A percentile compares a stretch with the other conserved stretches of the same genome.
Conservation (phyloP, 2,113 vertebrate species). For the Rissa tridactyla region DNA sequence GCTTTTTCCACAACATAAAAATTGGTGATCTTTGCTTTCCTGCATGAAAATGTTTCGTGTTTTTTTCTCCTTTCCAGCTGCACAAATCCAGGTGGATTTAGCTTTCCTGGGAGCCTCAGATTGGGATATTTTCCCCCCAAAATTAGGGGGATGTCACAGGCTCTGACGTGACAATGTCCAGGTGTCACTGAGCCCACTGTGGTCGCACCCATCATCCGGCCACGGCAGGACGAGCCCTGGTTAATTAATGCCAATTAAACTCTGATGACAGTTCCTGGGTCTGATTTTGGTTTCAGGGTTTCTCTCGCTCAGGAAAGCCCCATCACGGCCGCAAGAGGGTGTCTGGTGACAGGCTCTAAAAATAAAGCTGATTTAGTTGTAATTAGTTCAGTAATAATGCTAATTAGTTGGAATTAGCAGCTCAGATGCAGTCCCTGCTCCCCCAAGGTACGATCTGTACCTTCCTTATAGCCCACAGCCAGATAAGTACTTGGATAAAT, state of each 20-base stretch:
- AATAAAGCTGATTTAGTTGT: neutral
- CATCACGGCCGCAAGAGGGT: rapidly evolving
- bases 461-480: rapidly evolving
- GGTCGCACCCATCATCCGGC: neutral
- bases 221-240: neutral
- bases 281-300: neutral
- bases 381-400: neutral
- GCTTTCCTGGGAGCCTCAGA: no score
- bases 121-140: no score
- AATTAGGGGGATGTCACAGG: no score
- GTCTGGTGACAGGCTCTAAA: neutral
- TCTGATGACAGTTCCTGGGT: no score
- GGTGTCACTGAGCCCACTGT: neutral
- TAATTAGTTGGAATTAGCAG: neutral
- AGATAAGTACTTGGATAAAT: neutral
- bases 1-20: no score
- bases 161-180: neutral
- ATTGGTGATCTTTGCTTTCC: no score
- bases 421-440: neutral
- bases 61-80: no score
- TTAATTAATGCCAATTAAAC: neutral
- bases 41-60: no score
- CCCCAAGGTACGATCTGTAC: neutral
- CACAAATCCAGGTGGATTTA: no score
- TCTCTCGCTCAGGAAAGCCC: neutral